These are phyloP conservation scores for Trichoplax adhaerens DNA, from an alignment of 37 sponge, comb jelly and placozoan species.

Conservation along the genomic window DNA sequence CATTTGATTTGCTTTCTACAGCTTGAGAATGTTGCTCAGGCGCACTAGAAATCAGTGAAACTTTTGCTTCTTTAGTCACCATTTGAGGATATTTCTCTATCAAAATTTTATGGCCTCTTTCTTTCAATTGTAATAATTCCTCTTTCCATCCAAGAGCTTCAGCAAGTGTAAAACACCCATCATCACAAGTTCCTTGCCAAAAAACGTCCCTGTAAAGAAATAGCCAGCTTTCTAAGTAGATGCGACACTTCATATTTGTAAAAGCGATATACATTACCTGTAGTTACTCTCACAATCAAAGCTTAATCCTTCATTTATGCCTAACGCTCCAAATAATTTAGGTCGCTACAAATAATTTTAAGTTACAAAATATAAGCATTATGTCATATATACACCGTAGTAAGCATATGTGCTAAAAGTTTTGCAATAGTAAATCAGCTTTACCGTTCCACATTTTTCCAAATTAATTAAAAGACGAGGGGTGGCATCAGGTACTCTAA, in stretches of 20 bases:
- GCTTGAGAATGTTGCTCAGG: no score
- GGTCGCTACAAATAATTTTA: no score
- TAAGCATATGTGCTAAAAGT: background rate
- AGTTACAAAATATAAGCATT: background rate
- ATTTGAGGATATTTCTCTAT: no score
- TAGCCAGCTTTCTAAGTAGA: background rate
- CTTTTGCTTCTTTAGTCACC: no score
- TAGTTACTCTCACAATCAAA: conserved; percentile 51
- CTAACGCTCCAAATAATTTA: conserved; percentile 28
- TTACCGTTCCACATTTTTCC: conserved; percentile 65
- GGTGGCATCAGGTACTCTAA: conserved; percentile 47
- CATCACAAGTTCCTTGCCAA: conserved; percentile 48
- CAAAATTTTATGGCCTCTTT: no score
- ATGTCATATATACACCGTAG: background rate
- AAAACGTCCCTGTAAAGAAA: conserved; percentile 62
- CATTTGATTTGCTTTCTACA: no score
- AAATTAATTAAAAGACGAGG: conserved; percentile 80
- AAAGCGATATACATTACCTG: conserved; percentile 10
- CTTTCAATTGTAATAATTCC: no score
- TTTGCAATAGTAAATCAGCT: background rate
- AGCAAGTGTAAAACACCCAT: conserved; percentile 56
- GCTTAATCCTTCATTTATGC: conserved; percentile 43
- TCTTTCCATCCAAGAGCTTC: conserved; percentile 61
- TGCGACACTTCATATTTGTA: background rate
- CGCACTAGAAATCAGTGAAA: no score